Base-by-base conservation (phyloP, 2,113 vertebrate genomes). In the Odocoileus virginianus region DNA sequence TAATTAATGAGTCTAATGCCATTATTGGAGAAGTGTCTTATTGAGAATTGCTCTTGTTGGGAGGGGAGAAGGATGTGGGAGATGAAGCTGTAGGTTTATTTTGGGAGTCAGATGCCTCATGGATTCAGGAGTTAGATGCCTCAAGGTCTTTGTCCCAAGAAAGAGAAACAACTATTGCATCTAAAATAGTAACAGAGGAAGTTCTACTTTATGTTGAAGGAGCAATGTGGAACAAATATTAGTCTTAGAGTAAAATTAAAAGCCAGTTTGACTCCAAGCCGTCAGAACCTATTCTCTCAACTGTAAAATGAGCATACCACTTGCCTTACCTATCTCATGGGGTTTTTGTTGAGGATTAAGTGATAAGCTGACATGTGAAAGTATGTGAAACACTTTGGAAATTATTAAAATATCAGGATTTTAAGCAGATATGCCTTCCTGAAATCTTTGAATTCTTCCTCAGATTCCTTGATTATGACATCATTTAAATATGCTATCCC, bases 361-460 rank as follows among this genome's bases (percentile, higher is more conserved):
- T 78, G 11, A 40, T 36, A 85, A 79, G 11, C 71, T 43, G 43
- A 89, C 28, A 15, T 60, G 11, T 47, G 52, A 36, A 67, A 52
- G 15, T 47, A 30, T 79, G 27, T 88, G 76, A 79, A 85, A 54
- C 36, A 33, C 52, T 60, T 45, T 33, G 50, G 67, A 85, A 64
- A 85, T 64, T 71, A 84, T 79, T 83, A 60, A 95, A 92, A 74
- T 90, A 47, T 17, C 64, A 61, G 36, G 54, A 79, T 71, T 92
- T 91, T 40, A 89, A 86, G 88, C 54, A 95, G 21, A 27, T 61
- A 47, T 30, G 27, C 47, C 23, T 89, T 67, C 52, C 52, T 47
- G 45, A 87, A 94, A 89, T 94, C 64, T 78, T 71, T 84, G 36
- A 81, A 28, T 50, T 95, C 28, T 94, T 96, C 16, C 67, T 92